Percentiles rank a stretch among this genome's conserved stretches.
phyloP scores from a whole-genome alignment of 2,113 vertebrate genomes.

The Petrocephalus zakoni region DNA sequence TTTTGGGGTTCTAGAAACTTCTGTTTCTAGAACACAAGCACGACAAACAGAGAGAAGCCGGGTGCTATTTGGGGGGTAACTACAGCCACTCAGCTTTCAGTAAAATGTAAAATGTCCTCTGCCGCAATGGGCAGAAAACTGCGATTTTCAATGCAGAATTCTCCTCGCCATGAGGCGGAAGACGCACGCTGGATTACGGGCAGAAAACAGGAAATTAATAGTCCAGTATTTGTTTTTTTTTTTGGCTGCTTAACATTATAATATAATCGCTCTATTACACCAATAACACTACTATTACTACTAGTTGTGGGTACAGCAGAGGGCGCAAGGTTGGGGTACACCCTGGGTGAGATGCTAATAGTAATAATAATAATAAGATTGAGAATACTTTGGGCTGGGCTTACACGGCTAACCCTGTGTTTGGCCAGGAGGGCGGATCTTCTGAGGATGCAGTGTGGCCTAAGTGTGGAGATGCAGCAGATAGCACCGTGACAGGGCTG shows the following conservation, averaged over 20 bases:
- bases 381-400: background rate
- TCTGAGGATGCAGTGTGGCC: background rate
- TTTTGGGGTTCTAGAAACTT: background rate
- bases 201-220: background rate
- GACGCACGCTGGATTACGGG: background rate
- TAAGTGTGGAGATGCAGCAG: background rate
- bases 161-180: background rate
- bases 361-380: background rate
- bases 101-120: background rate
- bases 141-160: background rate
- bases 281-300: background rate
- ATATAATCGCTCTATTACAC: background rate
- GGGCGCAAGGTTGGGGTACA: no score
- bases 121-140: background rate
- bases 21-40: background rate
- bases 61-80: background rate
- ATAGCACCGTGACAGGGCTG: background rate
- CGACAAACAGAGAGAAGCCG: background rate
- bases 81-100: background rate
- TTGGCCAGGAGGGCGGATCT: background rate
- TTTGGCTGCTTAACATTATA: background rate
- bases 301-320: no score
- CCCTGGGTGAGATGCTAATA: background rate
- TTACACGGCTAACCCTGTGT: background rate
- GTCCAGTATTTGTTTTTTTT: background rate